phyloP scores from a whole-genome alignment of 1,140 invertebrate species.

The Diorhabda elongata region DNA sequence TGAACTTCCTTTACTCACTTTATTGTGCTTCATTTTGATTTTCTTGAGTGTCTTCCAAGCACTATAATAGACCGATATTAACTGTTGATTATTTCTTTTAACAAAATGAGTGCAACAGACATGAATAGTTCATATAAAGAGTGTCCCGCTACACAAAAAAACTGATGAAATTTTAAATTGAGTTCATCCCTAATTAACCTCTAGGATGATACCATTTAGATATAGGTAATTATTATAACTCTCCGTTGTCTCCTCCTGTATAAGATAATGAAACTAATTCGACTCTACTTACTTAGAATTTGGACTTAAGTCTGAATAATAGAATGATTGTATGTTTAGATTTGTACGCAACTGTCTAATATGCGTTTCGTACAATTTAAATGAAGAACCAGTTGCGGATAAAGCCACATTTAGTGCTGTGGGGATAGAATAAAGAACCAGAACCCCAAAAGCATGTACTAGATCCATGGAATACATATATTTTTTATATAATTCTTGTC shows the following conservation, averaged over 20 bases:
- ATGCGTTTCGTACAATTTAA: background rate
- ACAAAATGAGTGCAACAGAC: too few relatives aligned
- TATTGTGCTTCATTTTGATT: conserved; percentile 63
- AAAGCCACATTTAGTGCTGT: background rate
- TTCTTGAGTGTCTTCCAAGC: conserved; percentile 62
- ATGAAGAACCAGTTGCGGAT: background rate
- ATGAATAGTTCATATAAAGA: too few relatives aligned
- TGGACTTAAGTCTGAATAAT: background rate
- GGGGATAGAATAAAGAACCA: background rate
- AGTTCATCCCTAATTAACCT: too few relatives aligned
- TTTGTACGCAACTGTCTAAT: background rate
- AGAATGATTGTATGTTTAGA: background rate
- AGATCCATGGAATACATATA: background rate
- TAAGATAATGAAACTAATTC: too few relatives aligned
- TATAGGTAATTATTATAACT: too few relatives aligned
- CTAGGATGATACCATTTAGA: too few relatives aligned
- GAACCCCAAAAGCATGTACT: background rate
- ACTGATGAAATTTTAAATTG: too few relatives aligned
- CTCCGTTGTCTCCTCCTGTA: too few relatives aligned
- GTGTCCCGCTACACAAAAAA: too few relatives aligned
- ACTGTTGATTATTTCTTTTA: too few relatives aligned
- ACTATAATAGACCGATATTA: conserved; percentile 37
- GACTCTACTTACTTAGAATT: background rate
- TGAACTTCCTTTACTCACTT: conserved; percentile 52
- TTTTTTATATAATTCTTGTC: background rate